Evolutionary conservation across 2,797 vertebrate genomes (phyloP), one percentile per base, ranked within the genome.

Genomic region (Bradypus variegatus): DNA sequence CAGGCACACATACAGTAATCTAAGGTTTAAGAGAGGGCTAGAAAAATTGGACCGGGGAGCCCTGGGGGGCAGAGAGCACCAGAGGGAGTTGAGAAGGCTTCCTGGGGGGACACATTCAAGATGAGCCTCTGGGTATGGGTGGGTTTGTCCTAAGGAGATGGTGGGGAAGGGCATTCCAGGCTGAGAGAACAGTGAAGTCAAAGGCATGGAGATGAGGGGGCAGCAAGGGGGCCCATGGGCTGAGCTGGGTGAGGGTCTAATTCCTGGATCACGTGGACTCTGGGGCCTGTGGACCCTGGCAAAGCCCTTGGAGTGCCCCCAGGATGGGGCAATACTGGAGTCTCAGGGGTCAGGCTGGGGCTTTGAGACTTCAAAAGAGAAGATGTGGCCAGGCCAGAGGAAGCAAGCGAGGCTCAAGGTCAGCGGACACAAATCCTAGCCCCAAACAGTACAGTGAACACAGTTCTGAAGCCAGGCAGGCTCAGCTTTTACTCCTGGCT

Each of bases 121-220:
- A 15, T 41, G 60, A 80, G 50, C 50, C 58, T 86, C 10, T 31
- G 36, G 50, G 33, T 75, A 21, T 3, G 7, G 18, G 13, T 6
- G 16, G 15, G 2, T 10, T 31, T 84, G 83, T 18, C 31, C 25
- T 6, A 3, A 9, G 41, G 64, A 50, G 21, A 25, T 23, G 8
- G 48, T 48, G 19, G 6, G 38, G 72, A 60, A 85, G 73, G 62
- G 18, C 38, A 36, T 31, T 23, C 25, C 50, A 8, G 33, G 75
- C 3, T 1, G 53, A 45, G 38, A 50, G 16, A 55, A n/a, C 7
- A 10, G 2, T 2, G 19, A 4, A 14, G 8, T 8, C 23, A 58
- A 60, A 33, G 62, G 45, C 62, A 3, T 2, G 13, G 82, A 82
- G 64, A 45, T 6, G 15, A 72, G 19, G 3, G 25, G 62, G 27